A percentile compares a stretch with the other conserved stretches of the same genome.
phyloP scores from a whole-genome alignment of 2,888 invertebrate species.

The Lycia hirtaria region DNA sequence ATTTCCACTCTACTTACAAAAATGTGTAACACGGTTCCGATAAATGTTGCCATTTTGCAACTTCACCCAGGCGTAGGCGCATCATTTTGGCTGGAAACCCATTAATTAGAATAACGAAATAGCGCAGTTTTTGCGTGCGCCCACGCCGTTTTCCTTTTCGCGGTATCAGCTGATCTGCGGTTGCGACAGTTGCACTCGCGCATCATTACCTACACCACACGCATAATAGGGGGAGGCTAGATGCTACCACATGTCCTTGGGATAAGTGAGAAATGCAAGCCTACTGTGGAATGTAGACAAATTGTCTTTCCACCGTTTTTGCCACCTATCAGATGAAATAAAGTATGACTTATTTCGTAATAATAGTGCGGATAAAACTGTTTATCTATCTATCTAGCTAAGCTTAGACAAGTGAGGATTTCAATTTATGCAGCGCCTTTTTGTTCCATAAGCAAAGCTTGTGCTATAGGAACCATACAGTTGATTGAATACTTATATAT shows the following conservation, averaged over 20 bases:
- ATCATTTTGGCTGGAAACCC: constrained; percentile 25
- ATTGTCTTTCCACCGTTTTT: no score
- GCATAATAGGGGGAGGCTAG: constrained; percentile 13
- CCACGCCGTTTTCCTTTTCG: constrained; percentile 25
- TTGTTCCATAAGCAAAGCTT: no score
- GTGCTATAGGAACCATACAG: no score
- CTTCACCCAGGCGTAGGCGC: constrained; percentile 17
- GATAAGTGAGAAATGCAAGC: not conserved
- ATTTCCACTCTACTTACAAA: not conserved
- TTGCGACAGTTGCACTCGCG: constrained; percentile 19
- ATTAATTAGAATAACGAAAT: constrained; percentile 28
- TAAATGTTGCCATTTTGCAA: constrained; percentile 1
- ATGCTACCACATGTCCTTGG: constrained; percentile 16
- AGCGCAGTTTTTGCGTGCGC: constrained; percentile 16
- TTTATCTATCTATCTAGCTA: no score
- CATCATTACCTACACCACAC: constrained; percentile 15
- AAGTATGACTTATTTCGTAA: no score
- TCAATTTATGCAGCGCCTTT: no score
- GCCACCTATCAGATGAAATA: no score
- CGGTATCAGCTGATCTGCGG: constrained; percentile 29
- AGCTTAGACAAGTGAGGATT: no score
- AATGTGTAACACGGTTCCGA: not conserved
- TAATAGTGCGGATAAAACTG: no score
- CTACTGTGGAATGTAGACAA: not conserved
- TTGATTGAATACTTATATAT: no score